These are phyloP conservation scores for Dascyllus trimaculatus DNA, from an alignment of 2,113 vertebrate species.

Conservation along the genomic window DNA sequence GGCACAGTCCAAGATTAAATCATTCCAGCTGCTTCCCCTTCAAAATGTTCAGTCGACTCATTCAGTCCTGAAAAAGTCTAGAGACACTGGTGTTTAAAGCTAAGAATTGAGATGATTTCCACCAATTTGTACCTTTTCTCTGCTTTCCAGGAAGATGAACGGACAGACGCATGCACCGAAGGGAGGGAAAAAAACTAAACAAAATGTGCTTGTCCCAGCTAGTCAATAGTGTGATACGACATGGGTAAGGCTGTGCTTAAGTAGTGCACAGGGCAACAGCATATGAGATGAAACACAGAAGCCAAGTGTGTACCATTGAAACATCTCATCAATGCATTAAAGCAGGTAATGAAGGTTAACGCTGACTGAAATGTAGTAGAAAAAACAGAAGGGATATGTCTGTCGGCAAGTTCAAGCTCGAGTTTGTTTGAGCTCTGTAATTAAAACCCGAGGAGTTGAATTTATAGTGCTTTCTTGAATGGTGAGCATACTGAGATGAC, in stretches of 20 bases:
- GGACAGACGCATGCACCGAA: not conserved
- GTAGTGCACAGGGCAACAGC: slow-evolving; percentile 25
- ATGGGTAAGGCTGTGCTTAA: slow-evolving; percentile 40
- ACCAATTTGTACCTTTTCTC: slow-evolving; percentile 52
- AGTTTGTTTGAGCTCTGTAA: slow-evolving; percentile 30
- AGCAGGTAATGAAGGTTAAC: not conserved
- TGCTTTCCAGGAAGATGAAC: slow-evolving; percentile 5
- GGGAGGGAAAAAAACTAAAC: too few relatives aligned
- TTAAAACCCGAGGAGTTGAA: slow-evolving; percentile 30
- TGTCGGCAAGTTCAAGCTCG: slow-evolving; percentile 7
- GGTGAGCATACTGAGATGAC: slow-evolving; percentile 32
- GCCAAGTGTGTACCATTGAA: slow-evolving; percentile 36
- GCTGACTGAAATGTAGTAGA: not conserved
- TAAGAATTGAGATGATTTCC: slow-evolving; percentile 66
- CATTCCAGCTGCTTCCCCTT: slow-evolving; percentile 44
- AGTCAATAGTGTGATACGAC: slow-evolving; percentile 50
- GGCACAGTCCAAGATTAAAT: slow-evolving; percentile 28
- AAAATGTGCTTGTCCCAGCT: slow-evolving; percentile 14
- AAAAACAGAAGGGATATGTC: not conserved
- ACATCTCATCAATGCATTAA: slow-evolving; percentile 5
- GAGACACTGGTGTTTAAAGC: slow-evolving; percentile 65
- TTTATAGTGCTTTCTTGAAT: slow-evolving; percentile 36
- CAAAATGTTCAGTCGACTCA: slow-evolving; percentile 16
- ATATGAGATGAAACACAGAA: slow-evolving; percentile 23
- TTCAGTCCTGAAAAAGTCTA: slow-evolving; percentile 27